Conservation (phyloP, 2,888 invertebrate genomes). For the Melipona bicolor region DNA sequence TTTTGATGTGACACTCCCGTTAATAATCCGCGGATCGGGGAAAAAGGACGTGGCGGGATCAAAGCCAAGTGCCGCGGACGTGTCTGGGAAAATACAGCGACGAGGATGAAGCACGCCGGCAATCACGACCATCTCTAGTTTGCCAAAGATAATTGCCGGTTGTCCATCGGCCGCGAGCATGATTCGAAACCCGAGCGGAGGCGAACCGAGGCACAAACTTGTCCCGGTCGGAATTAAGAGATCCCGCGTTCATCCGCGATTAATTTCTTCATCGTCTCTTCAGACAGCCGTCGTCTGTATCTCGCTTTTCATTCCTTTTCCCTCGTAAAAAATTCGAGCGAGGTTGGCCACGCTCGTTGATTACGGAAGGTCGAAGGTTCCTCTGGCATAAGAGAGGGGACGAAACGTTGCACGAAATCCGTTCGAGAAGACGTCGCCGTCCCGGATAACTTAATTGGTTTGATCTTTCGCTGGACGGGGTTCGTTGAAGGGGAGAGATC, state of each 20-base stretch:
- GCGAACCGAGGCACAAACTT: slow-evolving; percentile 62
- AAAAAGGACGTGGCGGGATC: slow-evolving; percentile 44
- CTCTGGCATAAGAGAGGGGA: neutral
- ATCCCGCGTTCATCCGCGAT: slow-evolving; percentile 72
- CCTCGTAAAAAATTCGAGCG: neutral
- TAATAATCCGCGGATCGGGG: slow-evolving; percentile 27
- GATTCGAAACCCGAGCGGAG: slow-evolving; percentile 46
- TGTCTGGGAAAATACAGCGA: slow-evolving; percentile 74
- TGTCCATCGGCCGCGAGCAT: slow-evolving; percentile 72
- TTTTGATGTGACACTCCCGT: slow-evolving; percentile 6
- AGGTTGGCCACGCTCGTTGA: neutral
- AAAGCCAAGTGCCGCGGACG: slow-evolving; percentile 53
- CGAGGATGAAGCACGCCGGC: slow-evolving; percentile 59
- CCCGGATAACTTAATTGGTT: slow-evolving; percentile 14
- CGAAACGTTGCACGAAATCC: neutral
- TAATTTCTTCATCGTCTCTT: slow-evolving; percentile 81
- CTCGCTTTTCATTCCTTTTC: neutral
- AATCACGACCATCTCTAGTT: slow-evolving; percentile 83
- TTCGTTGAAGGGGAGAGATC: neutral
- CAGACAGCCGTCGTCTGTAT: neutral
- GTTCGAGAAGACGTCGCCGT: neutral
- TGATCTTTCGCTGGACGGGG: slow-evolving; percentile 7
- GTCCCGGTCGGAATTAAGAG: slow-evolving; percentile 82
- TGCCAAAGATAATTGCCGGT: slow-evolving; percentile 82
- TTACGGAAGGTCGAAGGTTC: neutral